A percentile compares a stretch with the other conserved stretches of the same genome.
Evolutionary conservation across 2,888 invertebrate species (phyloP).

Genomic region (Lingula anatina): DNA sequence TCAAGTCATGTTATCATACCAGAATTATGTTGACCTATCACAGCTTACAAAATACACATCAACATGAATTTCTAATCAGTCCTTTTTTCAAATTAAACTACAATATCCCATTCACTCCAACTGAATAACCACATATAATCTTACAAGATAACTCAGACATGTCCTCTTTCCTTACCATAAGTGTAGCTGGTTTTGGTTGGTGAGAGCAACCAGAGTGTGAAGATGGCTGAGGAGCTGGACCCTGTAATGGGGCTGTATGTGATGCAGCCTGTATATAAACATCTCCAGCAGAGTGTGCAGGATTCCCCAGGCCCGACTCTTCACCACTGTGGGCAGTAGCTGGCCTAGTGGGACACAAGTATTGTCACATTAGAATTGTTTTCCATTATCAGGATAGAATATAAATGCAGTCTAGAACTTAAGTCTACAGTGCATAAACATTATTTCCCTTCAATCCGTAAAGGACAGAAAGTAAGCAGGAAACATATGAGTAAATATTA

Average conservation of each 20-base stretch:
- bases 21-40: too few species aligned
- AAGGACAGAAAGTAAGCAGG: neutral
- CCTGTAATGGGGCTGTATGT: conserved; percentile 92
- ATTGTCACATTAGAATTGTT: neutral
- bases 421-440: neutral
- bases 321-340: conserved; percentile 83
- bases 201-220: conserved; percentile 86
- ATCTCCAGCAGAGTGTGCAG: conserved; percentile 92
- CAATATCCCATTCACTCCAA: too few species aligned
- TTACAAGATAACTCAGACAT: too few species aligned
- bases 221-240: conserved; percentile 87
- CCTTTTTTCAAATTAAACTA: too few species aligned
- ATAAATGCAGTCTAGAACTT: too few species aligned
- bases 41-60: too few species aligned
- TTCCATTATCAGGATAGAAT: neutral
- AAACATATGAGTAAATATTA: too few species aligned
- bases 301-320: conserved; percentile 90
- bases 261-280: conserved; percentile 94
- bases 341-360: conserved; percentile 77
- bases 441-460: neutral
- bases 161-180: too few species aligned
- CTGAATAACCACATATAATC: too few species aligned
- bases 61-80: too few species aligned
- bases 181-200: conserved; percentile 91
- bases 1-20: too few species aligned